Evolutionary conservation across 30 jellyfish, hydroid and myxozoan genomes (phyloP), one percentile per base, ranked within the genome.

Genomic region (Aurelia aurita): DNA sequence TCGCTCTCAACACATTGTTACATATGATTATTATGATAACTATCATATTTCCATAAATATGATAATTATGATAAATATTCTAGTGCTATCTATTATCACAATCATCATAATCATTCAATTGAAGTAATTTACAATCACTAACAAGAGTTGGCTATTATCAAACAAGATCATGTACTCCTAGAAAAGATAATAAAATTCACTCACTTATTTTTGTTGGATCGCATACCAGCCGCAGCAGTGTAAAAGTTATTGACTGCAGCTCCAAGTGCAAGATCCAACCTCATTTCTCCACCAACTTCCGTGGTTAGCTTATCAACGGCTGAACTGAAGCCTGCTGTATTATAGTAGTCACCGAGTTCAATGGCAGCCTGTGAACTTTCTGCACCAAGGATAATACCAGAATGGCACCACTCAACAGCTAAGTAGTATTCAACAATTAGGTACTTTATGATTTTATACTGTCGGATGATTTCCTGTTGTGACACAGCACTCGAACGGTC

Each of bases 401-500:
- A 72, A 44, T 83, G 98, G 21, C 74, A 39, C 75, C 86, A 59
- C 53, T 79, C 82, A 55, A 72, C 79, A 0, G 97, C 82, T 26
- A 87, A 32, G 21, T 57, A 35, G 73, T 71, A 91, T 25, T 45
- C 51, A 2, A 47, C 10, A 0, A 95, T 84, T n/a, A 87, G 86
- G 58, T 45, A 68, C 32, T 74, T 67, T 28, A 87, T 49, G 58
- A 87, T 64, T 14, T 45, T 49, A 59, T 89, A 63, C 54, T 93
- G 98, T 75, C 53, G 19, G 58, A 18, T n/a, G 49, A 90, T 68
- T 3, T 76, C 82, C 49, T 46, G 76, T 34, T 77, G 79, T 20
- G 82, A 26, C 28, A 87, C 92, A 13, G 65, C 80, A 20, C 28
- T 46, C 15, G 98, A 68, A 3, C 77, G 72, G 46, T 93, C 98